A percentile compares a stretch with the other conserved stretches of the same genome.
Evolutionary conservation across 2,797 vertebrate genomes (phyloP).

Genomic region (Dromococcyx pavoninus): DNA sequence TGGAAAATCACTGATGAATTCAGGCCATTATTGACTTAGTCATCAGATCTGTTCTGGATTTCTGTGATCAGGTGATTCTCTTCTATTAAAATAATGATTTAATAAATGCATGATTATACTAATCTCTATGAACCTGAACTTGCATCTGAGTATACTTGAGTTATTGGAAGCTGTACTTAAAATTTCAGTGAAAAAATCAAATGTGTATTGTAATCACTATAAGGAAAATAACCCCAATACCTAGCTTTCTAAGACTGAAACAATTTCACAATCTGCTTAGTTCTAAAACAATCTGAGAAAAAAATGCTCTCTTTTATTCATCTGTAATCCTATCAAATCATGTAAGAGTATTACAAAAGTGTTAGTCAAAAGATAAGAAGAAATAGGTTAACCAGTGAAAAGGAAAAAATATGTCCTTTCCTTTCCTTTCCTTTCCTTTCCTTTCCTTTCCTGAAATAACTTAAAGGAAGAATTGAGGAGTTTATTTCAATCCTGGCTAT

Average conservation of each 20-base stretch:
- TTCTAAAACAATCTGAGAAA: no score
- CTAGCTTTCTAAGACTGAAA: neutral
- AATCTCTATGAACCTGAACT: neutral
- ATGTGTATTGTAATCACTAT: neutral
- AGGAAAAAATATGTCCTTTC: rapidly evolving
- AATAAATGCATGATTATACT: neutral
- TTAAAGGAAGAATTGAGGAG: neutral
- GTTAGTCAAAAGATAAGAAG: neutral
- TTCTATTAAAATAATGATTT: neutral
- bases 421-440: no score
- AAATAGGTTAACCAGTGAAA: neutral
- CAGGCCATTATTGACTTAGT: neutral
- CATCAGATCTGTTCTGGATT: neutral
- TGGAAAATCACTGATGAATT: neutral
- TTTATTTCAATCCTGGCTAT: neutral
- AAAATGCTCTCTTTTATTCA: neutral
- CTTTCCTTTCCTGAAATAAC: neutral
- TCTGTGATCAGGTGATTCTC: neutral
- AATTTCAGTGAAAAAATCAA: neutral
- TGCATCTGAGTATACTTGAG: neutral
- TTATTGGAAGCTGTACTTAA: neutral
- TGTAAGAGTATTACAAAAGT: neutral
- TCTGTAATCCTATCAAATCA: neutral
- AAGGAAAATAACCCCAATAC: neutral
- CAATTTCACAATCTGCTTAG: neutral